These are phyloP conservation scores for Gambusia affinis DNA, from an alignment of 2,113 vertebrate species.

Conservation along the genomic window DNA sequence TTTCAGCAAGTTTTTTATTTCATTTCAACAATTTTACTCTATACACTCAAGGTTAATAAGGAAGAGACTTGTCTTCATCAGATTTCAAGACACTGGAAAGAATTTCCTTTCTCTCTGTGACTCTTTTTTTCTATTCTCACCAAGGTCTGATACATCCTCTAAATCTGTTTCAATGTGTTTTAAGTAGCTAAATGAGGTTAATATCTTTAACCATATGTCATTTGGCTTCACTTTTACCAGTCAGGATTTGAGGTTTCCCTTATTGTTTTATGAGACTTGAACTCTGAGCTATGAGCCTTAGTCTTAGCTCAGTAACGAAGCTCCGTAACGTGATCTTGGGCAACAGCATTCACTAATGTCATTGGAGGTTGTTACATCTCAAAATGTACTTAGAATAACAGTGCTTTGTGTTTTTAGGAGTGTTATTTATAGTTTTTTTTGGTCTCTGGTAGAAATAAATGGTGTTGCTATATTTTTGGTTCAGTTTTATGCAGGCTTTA, in stretches of 20 bases:
- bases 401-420: background rate
- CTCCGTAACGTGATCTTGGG: background rate
- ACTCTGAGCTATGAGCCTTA: slow-evolving; percentile 46
- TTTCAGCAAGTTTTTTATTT: background rate
- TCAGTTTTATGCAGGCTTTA: background rate
- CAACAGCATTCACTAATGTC: no score
- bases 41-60: background rate
- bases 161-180: background rate
- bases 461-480: background rate
- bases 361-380: background rate
- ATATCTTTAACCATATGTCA: background rate
- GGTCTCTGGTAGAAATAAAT: background rate
- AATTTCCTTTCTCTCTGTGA: background rate
- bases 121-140: background rate
- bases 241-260: slow-evolving; percentile 6
- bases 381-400: background rate
- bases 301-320: background rate
- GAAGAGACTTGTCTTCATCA: background rate
- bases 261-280: slow-evolving; percentile 59
- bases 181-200: background rate
- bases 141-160: background rate
- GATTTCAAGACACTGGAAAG: background rate
- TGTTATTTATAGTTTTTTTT: background rate
- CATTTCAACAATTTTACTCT: background rate
- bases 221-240: background rate